Evolutionary conservation across 2,888 invertebrate species (phyloP).

Genomic region (Aleiodes testaceus): DNA sequence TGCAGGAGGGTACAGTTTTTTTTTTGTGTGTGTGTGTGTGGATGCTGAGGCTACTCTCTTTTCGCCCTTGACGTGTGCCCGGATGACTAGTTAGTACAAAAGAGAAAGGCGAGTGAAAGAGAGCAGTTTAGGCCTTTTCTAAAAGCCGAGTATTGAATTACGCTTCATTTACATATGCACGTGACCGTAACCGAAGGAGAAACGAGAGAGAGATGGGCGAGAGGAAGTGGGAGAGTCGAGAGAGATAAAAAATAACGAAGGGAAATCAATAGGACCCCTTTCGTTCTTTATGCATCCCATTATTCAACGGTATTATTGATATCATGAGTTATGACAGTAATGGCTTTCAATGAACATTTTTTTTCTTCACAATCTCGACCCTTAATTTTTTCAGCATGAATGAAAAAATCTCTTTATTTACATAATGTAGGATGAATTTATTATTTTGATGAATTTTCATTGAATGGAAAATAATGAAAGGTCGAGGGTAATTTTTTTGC

Average conservation of each 20-base stretch:
- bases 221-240: conserved; percentile 14
- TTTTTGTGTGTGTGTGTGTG: background rate
- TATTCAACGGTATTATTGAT: conserved; percentile 29
- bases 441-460: background rate
- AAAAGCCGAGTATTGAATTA: conserved; percentile 53
- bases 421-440: no score
- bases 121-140: conserved; percentile 35
- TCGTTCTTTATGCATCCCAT: conserved; percentile 26
- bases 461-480: conserved; percentile 41
- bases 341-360: conserved; percentile 18
- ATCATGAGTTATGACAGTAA: conserved; percentile 30
- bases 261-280: conserved; percentile 37
- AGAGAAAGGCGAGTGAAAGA: conserved; percentile 12
- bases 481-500: conserved; percentile 21
- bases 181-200: conserved; percentile 37
- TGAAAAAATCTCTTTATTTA: no score
- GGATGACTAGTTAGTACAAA: background rate
- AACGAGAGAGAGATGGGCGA: background rate
- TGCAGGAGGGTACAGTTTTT: background rate
- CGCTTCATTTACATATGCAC: conserved; percentile 43
- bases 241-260: conserved; percentile 20
- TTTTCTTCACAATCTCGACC: background rate
- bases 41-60: background rate
- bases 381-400: no score
- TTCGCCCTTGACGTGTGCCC: background rate